Percentiles rank a stretch among this genome's conserved stretches.
Conservation (phyloP, 1,140 invertebrate genomes). For the Brachionus rubens region DNA sequence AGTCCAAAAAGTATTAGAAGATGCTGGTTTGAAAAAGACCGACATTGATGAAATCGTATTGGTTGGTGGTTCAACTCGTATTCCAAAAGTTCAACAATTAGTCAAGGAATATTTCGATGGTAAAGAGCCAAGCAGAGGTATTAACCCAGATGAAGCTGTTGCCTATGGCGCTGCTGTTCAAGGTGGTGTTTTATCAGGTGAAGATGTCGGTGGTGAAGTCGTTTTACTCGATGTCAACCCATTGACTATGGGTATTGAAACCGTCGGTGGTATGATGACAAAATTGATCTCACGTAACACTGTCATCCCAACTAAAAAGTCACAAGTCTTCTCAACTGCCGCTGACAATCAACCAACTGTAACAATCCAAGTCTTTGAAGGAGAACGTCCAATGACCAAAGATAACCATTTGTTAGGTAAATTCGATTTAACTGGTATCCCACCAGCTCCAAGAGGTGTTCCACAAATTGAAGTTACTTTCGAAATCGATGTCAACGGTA, state of each 20-base stretch:
- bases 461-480: constrained; percentile 99
- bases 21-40: constrained; percentile 97
- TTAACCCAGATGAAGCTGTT: constrained; percentile 81
- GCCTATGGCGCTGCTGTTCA: constrained; percentile 97
- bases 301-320: constrained; percentile 99
- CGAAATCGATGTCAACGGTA: constrained; percentile 98
- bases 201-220: constrained; percentile 84
- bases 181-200: constrained; percentile 73
- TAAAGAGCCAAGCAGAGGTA: constrained; percentile 92
- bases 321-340: constrained; percentile 97
- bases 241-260: constrained; percentile 96
- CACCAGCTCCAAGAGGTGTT: constrained; percentile 91
- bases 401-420: constrained; percentile 96
- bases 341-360: constrained; percentile 98
- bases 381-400: constrained; percentile 98
- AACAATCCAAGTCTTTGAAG: constrained; percentile 90
- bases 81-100: constrained; percentile 96
- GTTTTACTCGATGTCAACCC: constrained; percentile 96
- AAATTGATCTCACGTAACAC: constrained; percentile 96
- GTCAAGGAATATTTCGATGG: constrained; percentile 98
- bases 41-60: constrained; percentile 98
- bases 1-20: constrained; percentile 76
- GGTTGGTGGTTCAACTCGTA: constrained; percentile 96
- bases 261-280: constrained; percentile 98
- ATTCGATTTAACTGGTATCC: constrained; percentile 96